Base-by-base conservation (phyloP, 1,140 invertebrate species). In the Sminthurides bifidus region DNA sequence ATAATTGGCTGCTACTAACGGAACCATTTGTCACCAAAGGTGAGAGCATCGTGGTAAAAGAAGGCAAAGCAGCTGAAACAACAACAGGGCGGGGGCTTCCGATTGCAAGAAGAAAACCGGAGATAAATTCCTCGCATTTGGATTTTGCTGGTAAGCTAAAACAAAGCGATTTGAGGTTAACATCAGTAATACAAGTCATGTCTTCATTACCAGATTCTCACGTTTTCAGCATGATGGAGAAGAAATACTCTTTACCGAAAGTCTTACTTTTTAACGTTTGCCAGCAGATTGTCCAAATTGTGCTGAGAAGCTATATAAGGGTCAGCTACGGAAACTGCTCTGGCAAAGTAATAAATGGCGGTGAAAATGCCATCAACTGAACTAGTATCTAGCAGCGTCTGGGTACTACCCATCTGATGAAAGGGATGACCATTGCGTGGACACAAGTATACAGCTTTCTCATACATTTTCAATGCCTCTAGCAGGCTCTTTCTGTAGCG, bases 391-490 rank as follows among this genome's bases (percentile, higher is more conserved):
- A 64, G 54, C 1, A 55, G 24, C 15, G 54, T 27, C 48, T 64
- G 62, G 24, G 41, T 50, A 15, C 60, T 10, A 2, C 59, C 59
- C 62, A 64, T 64, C 48, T 64, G 62, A 49, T 64, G 41, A 30
- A 52, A 64, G 1, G 62, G 59, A 33, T 59, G 56, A 26, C 62
- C 62, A 46, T 56, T 59, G 10, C 35, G 48, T 46, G 62, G 58
- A 46, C 49, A 44, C 8, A 64, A 48, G 2, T 55, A 52, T 37
- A 59, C 43, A 17, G 59, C 58, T 29, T 64, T 64, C n/a, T 64
- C 62, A 37, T 64, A 64, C 62, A 64, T 64, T 50, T 61, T 64
- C 27, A 60, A 46, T 4, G 62, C 62, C 44, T 64, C 62, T 5
- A 45, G 14, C 17, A 54, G 56, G 33, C 46, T 58, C n/a, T 59